phyloP scores from a whole-genome alignment of 2,797 vertebrate genomes.

The Sebastes miniatus region DNA sequence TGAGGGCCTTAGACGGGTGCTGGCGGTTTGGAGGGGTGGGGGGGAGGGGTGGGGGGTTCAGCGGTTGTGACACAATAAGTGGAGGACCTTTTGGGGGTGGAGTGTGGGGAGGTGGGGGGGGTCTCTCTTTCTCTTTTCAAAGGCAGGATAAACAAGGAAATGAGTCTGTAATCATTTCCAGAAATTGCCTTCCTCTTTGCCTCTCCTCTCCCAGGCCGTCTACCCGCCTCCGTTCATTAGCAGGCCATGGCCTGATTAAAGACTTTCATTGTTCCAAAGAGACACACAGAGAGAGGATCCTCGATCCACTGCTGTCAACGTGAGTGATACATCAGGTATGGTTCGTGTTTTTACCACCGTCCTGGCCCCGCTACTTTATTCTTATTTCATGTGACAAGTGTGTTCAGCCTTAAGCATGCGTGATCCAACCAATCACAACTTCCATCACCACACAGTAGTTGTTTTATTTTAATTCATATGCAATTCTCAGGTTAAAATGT shows the following conservation, averaged over 20 bases:
- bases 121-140: conserved; percentile 77
- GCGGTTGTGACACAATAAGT: conserved; percentile 32
- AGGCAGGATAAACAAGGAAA: conserved; percentile 89
- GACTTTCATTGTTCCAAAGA: conserved; percentile 67
- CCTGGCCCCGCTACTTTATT: background rate
- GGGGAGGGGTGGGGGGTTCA: conserved; percentile 30
- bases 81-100: conserved; percentile 57
- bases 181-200: conserved; percentile 82
- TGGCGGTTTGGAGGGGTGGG: conserved; percentile 22
- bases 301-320: conserved; percentile 32
- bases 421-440: background rate
- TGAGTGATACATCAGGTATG: conserved; percentile 37
- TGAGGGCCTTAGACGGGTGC: conserved; percentile 60
- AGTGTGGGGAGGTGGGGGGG: conserved; percentile 44
- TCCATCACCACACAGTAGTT: background rate
- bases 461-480: background rate
- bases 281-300: conserved; percentile 37
- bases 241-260: conserved; percentile 81
- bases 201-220: conserved; percentile 73
- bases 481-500: background rate
- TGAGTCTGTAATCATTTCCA: conserved; percentile 88
- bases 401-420: conserved; percentile 1
- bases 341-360: conserved; percentile 9
- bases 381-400: conserved; percentile 20
- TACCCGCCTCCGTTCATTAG: conserved; percentile 82